phyloP scores from a whole-genome alignment of 2,888 invertebrate genomes.

The Amphipyra berbera region DNA sequence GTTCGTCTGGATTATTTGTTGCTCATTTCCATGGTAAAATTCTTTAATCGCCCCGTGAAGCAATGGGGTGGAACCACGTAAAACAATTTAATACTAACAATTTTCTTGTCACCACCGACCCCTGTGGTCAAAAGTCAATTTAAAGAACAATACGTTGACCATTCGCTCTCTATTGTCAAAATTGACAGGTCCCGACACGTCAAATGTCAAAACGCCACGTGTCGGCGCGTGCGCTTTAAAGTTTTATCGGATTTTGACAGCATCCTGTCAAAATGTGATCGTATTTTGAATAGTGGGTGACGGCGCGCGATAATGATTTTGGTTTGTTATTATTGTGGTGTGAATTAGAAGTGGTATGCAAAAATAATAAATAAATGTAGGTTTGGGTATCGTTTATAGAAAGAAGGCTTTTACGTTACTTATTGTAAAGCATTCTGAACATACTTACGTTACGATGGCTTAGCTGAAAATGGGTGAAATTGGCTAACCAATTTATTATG shows the following conservation, averaged over 20 bases:
- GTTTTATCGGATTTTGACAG: conserved; percentile 83
- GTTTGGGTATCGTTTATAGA: no score
- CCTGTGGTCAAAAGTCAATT: conserved; percentile 75
- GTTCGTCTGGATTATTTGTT: no score
- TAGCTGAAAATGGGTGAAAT: no score
- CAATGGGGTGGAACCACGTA: neutral
- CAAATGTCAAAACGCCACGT: conserved; percentile 82
- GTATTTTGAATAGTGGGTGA: conserved; percentile 69
- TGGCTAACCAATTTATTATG: no score
- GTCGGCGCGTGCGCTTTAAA: conserved; percentile 83
- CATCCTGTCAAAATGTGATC: conserved; percentile 74
- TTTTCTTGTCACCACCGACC: conserved; percentile 57
- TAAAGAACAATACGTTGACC: conserved; percentile 74
- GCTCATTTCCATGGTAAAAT: neutral
- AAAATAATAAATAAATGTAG: conserved; percentile 3
- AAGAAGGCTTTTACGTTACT: no score
- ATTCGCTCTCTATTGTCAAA: conserved; percentile 69
- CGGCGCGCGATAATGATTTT: conserved; percentile 63
- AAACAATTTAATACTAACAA: conserved; percentile 28
- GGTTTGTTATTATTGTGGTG: conserved; percentile 57
- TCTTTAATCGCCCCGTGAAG: neutral
- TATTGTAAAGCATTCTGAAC: no score
- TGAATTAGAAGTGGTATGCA: conserved; percentile 43
- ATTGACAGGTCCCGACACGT: conserved; percentile 80
- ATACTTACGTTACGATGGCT: no score